Conservation (phyloP, 1,140 invertebrate species). For the Teleopsis dalmanni region DNA sequence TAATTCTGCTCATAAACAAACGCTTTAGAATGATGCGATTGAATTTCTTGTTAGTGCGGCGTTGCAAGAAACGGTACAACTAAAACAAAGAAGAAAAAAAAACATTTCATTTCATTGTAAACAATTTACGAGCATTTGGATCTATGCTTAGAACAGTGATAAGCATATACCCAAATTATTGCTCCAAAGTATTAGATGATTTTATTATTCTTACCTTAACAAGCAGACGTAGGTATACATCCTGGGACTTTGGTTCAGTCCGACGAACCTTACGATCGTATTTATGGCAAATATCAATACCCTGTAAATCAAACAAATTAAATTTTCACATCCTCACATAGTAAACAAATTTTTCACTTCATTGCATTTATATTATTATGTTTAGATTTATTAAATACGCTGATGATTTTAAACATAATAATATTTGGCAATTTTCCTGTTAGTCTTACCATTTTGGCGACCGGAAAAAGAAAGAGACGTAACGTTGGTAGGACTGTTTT, state of each 20-base stretch:
- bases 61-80: slow-evolving; percentile 93
- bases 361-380: not conserved
- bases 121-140: too few species aligned
- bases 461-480: slow-evolving; percentile 44
- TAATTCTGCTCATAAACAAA: slow-evolving; percentile 94
- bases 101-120: not conserved
- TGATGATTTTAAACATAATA: slow-evolving; percentile 9
- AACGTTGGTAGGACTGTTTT: slow-evolving; percentile 12
- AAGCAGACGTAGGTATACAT: slow-evolving; percentile 93
- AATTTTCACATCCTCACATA: slow-evolving; percentile 25
- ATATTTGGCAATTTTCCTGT: slow-evolving; percentile 9
- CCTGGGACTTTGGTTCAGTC: slow-evolving; percentile 91
- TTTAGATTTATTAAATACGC: not conserved
- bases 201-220: slow-evolving; percentile 75
- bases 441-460: slow-evolving; percentile 40
- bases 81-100: slow-evolving; percentile 47
- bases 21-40: slow-evolving; percentile 91
- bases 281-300: slow-evolving; percentile 99
- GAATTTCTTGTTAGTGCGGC: slow-evolving; percentile 92
- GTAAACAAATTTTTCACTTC: too few species aligned
- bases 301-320: slow-evolving; percentile 64
- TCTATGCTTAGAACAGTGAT: too few species aligned
- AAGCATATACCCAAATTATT: too few species aligned
- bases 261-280: slow-evolving; percentile 95
- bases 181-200: not conserved